A percentile compares a stretch with the other conserved stretches of the same genome.
phyloP scores from a whole-genome alignment of 92 coral and sea anemone genomes.

The Phenganax stokvisi region DNA sequence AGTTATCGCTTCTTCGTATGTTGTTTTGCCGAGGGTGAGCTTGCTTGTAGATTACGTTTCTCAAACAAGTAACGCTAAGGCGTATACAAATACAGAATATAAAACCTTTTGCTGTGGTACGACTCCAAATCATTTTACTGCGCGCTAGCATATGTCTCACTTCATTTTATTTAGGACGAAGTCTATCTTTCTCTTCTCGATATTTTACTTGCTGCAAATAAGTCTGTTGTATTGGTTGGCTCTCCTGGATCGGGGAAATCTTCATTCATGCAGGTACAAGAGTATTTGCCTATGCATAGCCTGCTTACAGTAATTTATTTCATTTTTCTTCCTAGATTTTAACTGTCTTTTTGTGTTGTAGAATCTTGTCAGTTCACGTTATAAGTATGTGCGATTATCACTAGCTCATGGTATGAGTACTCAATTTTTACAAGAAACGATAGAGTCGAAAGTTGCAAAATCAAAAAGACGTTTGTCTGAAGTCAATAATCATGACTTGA shows the following conservation, averaged over 20 bases:
- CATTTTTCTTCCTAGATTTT: not conserved
- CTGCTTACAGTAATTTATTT: not conserved
- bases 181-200: conserved; percentile 79
- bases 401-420: conserved; percentile 75
- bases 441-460: conserved; percentile 63
- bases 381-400: conserved; percentile 66
- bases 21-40: conserved; percentile 86
- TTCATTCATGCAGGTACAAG: conserved; percentile 76
- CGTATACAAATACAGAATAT: not conserved
- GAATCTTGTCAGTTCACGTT: conserved; percentile 82
- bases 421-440: conserved; percentile 67
- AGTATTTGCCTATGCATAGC: not conserved
- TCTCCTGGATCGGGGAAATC: conserved; percentile 80
- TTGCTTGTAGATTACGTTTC: not conserved
- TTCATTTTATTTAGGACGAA: conserved; percentile 51
- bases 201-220: conserved; percentile 62
- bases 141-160: too few relatives aligned
- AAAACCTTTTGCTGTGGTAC: not conserved
- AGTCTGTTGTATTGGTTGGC: conserved; percentile 84
- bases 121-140: not conserved
- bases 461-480: conserved; percentile 57
- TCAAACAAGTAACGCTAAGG: not conserved
- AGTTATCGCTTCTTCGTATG: conserved; percentile 79
- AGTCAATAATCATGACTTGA: conserved; percentile 48
- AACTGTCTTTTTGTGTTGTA: conserved; percentile 19